Percentiles rank a stretch among this genome's conserved stretches.
Conservation (phyloP, 1,140 invertebrate species). For the Lucilia sericata region DNA sequence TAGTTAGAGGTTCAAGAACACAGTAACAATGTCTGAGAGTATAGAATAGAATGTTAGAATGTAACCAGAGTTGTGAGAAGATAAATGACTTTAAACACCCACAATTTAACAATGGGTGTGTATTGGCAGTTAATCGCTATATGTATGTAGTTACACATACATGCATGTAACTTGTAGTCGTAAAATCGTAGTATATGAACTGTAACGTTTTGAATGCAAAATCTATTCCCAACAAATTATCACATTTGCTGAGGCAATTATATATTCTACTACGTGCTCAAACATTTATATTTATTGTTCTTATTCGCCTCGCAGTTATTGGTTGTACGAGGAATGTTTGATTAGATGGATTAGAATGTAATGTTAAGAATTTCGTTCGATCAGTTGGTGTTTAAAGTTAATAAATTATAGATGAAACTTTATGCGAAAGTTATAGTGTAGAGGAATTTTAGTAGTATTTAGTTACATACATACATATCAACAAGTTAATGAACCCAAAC, state of each 20-base stretch:
- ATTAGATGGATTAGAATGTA: too few species aligned
- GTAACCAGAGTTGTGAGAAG: not conserved
- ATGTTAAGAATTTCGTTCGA: too few species aligned
- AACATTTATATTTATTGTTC: not conserved
- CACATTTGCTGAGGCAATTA: not conserved
- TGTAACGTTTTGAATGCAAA: not conserved
- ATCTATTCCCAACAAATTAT: not conserved
- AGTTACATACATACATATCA: too few species aligned
- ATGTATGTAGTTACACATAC: too few species aligned
- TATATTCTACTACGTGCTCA: not conserved
- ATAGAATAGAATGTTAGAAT: not conserved
- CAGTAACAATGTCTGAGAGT: not conserved
- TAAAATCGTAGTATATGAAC: too few species aligned
- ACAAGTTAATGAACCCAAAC: too few species aligned
- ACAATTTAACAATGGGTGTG: not conserved
- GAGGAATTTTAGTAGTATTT: too few species aligned
- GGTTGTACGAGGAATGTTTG: not conserved
- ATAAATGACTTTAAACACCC: not conserved
- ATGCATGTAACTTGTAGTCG: too few species aligned
- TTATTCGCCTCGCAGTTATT: not conserved
- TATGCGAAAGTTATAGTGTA: too few species aligned
- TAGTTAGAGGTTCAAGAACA: not conserved
- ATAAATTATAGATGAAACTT: too few species aligned
- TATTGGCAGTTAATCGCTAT: not conserved
- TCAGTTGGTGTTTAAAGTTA: too few species aligned